Evolutionary conservation across 2,888 invertebrate species (phyloP), one percentile per base, ranked within the genome.

Genomic region (Disparrhopalites patrizii): DNA sequence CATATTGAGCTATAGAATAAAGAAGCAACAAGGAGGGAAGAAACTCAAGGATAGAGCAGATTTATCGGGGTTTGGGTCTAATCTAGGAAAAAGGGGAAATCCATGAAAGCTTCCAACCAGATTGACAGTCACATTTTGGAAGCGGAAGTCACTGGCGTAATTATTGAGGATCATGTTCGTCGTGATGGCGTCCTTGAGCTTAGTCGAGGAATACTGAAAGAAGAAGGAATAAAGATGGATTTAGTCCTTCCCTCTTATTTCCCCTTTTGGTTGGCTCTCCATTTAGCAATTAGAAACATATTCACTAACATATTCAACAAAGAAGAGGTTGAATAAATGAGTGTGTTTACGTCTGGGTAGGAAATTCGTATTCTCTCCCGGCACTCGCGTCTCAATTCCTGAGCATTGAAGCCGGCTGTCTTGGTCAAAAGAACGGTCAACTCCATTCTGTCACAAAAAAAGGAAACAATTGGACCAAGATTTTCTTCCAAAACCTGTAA

Each of bases 311-410:
- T n/a, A n/a, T n/a, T n/a, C n/a, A n/a, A n/a, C n/a, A n/a, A n/a
- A n/a, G n/a, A n/a, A n/a, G n/a, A n/a, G n/a, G n/a, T n/a, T n/a
- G n/a, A n/a, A n/a, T n/a, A n/a, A n/a, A n/a, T n/a, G n/a, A n/a
- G n/a, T n/a, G 5, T 38, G 43, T 30, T 23, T 68, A 74, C 74
- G 54, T 74, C 74, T 1, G 74, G 74, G 56, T 71, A 74, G 5
- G 74, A 74, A 27, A 74, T 66, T n/a, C 72, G 62, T 23, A 74
- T 69, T 43, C 65, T 58, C 27, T 73, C 72, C n/a, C 71, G 69
- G 36, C 71, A 72, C 38, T 74, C 74, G 23, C 61, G 55, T 3
- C 55, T 43, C 10, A 74, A 60, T 40, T 74, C 74, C 10, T 68
- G 62, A 1, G 72, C 70, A 66, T 73, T 62, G 62, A 74, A 74